These are phyloP conservation scores for Hycleus phaleratus DNA, from an alignment of 1,140 invertebrate genomes.

Conservation along the genomic window DNA sequence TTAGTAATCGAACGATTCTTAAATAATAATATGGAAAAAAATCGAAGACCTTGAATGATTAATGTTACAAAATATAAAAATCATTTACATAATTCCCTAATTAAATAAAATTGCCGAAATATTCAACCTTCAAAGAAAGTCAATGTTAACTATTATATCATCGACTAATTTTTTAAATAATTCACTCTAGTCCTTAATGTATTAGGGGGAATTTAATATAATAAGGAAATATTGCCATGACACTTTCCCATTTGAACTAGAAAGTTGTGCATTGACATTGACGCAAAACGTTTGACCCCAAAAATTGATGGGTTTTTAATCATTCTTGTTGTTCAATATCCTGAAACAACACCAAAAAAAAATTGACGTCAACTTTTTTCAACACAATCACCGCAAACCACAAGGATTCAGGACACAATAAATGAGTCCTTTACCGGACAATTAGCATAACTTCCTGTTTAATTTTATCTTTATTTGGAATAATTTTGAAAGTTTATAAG, in stretches of 20 bases:
- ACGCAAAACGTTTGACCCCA: background rate
- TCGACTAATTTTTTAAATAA: background rate
- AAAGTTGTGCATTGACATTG: slow-evolving; percentile 5
- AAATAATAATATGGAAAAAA: background rate
- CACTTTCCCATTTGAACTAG: background rate
- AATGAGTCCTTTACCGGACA: no score
- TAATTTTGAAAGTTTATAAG: no score
- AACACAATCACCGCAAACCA: no score
- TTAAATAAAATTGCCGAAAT: slow-evolving; percentile 3
- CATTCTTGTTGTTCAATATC: background rate
- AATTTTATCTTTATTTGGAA: no score
- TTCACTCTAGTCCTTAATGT: no score
- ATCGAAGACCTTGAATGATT: slow-evolving; percentile 2
- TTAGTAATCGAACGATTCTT: background rate
- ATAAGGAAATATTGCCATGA: no score
- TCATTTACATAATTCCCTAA: slow-evolving; percentile 1
- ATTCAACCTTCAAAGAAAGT: slow-evolving; percentile 10
- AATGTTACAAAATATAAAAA: slow-evolving; percentile 8
- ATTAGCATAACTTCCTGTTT: no score
- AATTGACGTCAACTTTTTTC: background rate
- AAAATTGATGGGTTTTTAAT: no score
- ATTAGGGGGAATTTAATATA: no score
- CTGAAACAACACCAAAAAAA: background rate
- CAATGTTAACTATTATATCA: slow-evolving; percentile 9
- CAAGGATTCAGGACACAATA: no score